Conservation (phyloP, 2,888 invertebrate genomes). For the Rhagium mordax region DNA sequence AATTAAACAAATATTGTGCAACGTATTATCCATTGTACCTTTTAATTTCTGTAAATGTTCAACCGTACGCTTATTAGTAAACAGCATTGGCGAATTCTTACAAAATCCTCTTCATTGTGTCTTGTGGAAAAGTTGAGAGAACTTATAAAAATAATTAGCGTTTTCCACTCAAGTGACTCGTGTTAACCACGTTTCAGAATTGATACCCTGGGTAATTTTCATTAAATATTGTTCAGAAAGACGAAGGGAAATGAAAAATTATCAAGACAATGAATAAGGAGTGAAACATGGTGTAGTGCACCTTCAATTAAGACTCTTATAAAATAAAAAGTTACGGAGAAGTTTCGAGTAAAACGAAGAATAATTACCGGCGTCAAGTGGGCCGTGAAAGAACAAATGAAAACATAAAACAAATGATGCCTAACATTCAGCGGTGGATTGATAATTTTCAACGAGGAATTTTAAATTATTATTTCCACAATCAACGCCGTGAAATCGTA, state of each 20-base stretch:
- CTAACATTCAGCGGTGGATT: conserved; percentile 62
- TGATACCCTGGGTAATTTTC: conserved; percentile 67
- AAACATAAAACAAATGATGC: conserved; percentile 69
- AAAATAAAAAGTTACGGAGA: conserved; percentile 56
- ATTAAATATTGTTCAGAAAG: conserved; percentile 65
- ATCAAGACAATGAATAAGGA: conserved; percentile 66
- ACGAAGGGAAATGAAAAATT: conserved; percentile 68
- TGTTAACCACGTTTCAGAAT: conserved; percentile 54
- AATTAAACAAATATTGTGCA: too few species aligned
- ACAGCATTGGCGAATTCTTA: neutral
- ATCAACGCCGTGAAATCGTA: conserved; percentile 64
- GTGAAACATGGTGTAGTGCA: conserved; percentile 67
- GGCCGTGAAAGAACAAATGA: conserved; percentile 69
- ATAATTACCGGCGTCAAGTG: conserved; percentile 68
- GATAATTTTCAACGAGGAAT: conserved; percentile 61
- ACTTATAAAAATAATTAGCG: conserved; percentile 65
- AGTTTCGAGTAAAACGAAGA: conserved; percentile 62
- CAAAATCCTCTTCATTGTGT: conserved; percentile 12
- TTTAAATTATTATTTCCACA: conserved; percentile 64
- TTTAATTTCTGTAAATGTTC: neutral
- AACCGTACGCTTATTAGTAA: neutral
- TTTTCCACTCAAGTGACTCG: conserved; percentile 60
- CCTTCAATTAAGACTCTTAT: conserved; percentile 66
- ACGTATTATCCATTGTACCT: too few species aligned
- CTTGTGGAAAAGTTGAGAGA: conserved; percentile 39